Percentiles rank a stretch among this genome's conserved stretches.
These are phyloP conservation scores for Podarcis raffonei DNA, from an alignment of 2,113 vertebrate genomes.

Conservation along the genomic window DNA sequence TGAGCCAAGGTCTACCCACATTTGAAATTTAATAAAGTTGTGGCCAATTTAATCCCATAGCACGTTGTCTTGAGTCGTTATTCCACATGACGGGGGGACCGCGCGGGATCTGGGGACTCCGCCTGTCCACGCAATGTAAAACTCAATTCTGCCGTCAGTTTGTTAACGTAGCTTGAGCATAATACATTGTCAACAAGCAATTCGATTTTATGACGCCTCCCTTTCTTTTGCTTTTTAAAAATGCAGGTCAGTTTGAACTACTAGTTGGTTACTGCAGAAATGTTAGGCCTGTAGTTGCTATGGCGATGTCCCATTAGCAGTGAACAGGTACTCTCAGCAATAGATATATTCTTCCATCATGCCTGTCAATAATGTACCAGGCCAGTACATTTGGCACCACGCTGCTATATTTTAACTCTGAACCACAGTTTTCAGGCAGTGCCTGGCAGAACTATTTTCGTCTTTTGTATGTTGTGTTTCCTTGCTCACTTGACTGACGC, in stretches of 20 bases:
- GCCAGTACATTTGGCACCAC: constrained; percentile 18
- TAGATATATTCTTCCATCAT: constrained; percentile 35
- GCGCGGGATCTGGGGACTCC: too few species aligned
- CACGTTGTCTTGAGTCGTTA: too few species aligned
- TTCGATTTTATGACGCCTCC: not conserved
- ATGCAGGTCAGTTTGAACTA: constrained; percentile 15
- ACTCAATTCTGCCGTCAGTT: not conserved
- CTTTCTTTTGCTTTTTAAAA: not conserved
- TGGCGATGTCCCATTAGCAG: constrained; percentile 42
- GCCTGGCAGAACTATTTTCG: not conserved
- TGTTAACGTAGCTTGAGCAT: not conserved
- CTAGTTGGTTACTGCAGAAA: not conserved
- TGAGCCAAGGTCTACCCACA: too few species aligned
- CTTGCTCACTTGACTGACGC: not conserved
- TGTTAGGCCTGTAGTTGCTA: constrained; percentile 26
- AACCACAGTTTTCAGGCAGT: constrained; percentile 9
- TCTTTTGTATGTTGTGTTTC: not conserved
- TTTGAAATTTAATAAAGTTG: too few species aligned
- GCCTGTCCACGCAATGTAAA: too few species aligned
- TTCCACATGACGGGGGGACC: too few species aligned
- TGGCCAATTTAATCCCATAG: too few species aligned
- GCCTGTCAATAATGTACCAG: constrained; percentile 35
- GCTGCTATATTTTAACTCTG: not conserved
- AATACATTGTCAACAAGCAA: fast-evolving
- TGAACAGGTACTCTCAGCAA: constrained; percentile 30